These are phyloP conservation scores for Alces alces DNA, from an alignment of 2,113 vertebrate species.

Conservation along the genomic window DNA sequence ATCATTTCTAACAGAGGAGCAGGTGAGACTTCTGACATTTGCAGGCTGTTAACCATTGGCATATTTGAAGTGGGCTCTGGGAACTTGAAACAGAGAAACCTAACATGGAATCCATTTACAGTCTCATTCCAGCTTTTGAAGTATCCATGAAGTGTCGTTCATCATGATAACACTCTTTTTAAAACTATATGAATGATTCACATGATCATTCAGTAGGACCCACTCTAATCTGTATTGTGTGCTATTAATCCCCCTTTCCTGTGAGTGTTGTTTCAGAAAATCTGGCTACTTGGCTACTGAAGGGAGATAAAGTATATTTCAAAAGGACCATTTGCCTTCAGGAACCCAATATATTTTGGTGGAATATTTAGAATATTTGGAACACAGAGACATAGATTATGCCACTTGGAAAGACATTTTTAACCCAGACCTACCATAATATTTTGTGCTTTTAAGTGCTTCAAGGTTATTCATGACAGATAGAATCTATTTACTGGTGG, in stretches of 20 bases:
- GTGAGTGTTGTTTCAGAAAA: background rate
- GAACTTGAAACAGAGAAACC: background rate
- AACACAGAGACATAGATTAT: background rate
- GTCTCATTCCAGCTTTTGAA: background rate
- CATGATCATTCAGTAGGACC: background rate
- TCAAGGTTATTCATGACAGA: background rate
- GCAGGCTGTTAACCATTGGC: background rate
- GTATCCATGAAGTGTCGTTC: background rate
- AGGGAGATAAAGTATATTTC: background rate
- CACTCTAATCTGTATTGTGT: background rate
- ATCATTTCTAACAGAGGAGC: background rate
- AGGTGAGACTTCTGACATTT: background rate
- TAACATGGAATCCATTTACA: background rate
- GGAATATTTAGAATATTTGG: conserved; percentile 27
- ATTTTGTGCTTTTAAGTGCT: background rate
- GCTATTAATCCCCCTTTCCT: background rate
- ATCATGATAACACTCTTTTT: background rate
- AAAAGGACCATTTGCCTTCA: background rate
- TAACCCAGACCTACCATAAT: background rate
- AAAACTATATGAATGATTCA: background rate
- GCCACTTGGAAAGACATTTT: background rate
- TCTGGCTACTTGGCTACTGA: background rate
- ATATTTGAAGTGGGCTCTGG: background rate
- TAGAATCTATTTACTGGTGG: background rate
- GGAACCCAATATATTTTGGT: background rate